Conservation (phyloP, 35 echinoderm and acorn worm species). For the Heliocidaris tuberculata region DNA sequence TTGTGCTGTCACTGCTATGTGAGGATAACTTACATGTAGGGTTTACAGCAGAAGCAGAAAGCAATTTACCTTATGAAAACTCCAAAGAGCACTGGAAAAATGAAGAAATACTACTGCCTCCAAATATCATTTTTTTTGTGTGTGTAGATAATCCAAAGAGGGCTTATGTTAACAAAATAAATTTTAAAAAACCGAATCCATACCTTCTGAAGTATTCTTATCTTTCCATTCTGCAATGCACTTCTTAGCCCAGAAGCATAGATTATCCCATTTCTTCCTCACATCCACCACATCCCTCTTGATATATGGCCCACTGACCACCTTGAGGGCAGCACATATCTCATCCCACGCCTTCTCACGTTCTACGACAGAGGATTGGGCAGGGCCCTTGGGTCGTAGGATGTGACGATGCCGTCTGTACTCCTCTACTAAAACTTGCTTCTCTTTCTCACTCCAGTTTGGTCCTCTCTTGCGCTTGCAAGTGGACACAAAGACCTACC, state of each 20-base stretch:
- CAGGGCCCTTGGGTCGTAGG: constrained; percentile 33
- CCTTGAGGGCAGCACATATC: constrained; percentile 13
- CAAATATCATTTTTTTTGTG: too few species aligned
- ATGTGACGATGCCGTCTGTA: constrained; percentile 21
- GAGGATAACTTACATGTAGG: too few species aligned
- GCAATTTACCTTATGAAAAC: too few species aligned
- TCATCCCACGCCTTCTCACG: constrained; percentile 43
- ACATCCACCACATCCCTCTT: constrained; percentile 42
- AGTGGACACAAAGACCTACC: background rate
- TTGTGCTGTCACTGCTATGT: too few species aligned
- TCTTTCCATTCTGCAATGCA: constrained; percentile 47
- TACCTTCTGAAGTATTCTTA: constrained; percentile 24
- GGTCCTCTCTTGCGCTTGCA: constrained; percentile 45
- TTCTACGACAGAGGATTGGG: background rate
- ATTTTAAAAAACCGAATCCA: background rate
- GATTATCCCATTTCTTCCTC: constrained; percentile 45
- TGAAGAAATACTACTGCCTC: too few species aligned
- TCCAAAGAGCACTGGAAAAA: too few species aligned
- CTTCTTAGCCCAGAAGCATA: constrained; percentile 46
- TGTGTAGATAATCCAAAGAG: too few species aligned
- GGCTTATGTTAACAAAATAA: too few species aligned
- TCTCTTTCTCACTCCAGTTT: constrained; percentile 50
- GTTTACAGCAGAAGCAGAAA: too few species aligned
- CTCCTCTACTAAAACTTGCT: constrained; percentile 27
- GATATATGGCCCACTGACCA: constrained; percentile 34